Evolutionary conservation across 2,888 invertebrate genomes (phyloP), one percentile per base, ranked within the genome.

Genomic region (Drosophila buzzatii): DNA sequence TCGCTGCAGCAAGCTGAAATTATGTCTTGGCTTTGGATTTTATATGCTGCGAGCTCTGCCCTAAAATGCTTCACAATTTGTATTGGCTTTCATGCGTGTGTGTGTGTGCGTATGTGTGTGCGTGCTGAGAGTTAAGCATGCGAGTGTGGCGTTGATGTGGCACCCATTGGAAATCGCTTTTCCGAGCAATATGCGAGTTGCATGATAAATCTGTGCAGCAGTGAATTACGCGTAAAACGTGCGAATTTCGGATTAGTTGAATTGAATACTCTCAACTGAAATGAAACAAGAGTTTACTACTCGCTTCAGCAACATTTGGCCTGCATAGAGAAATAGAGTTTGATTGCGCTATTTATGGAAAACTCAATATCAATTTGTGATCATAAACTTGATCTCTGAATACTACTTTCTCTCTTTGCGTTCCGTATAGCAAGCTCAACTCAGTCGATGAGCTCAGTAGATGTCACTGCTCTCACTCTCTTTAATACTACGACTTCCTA

Each of bases 1-100:
- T 77, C 58, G 59, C 61, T 66, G 75, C 73, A 42, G 44, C 51
- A 57, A 52, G 45, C 42, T 33, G 56, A 53, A 74, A 63, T 64
- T 64, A 42, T 61, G 70, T 52, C 39, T 55, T 59, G 67, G 56
- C 56, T 59, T 76, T 59, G 55, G 39, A 55, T 73, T 65, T 57
- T 62, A 61, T 62, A 56, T 63, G 52, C 41, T 57, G 31, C 44
- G 14, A 23, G 18, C 37, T 12, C 55, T 47, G 33, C 41, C 51
- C 18, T 58, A 49, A 74, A 74, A 49, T 56, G 23, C 39, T 27
- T 20, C 49, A 60, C 69, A 72, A 81, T 62, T 63, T 51, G 62
- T 56, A 31, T 57, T 65, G 49, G 27, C 51, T 41, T 49, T 41
- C 53, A 16, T 42, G 16, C 14, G 31, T 60, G 23, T 23, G 27